Percentiles rank a stretch among this genome's conserved stretches.
phyloP scores from a whole-genome alignment of 1,140 invertebrate genomes.

The Cepaea nemoralis region DNA sequence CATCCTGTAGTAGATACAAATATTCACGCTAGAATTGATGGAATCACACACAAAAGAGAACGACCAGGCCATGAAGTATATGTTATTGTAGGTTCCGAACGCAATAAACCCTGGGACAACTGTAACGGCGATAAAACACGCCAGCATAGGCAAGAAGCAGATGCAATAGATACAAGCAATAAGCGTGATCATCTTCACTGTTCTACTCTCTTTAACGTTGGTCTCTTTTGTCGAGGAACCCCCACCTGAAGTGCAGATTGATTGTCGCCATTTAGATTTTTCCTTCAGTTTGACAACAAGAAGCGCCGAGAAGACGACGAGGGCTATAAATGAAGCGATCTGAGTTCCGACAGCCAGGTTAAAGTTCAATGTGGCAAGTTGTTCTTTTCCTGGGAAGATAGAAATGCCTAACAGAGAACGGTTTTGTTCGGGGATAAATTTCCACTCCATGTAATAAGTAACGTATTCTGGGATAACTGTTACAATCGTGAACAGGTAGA shows the following conservation, averaged over 20 bases:
- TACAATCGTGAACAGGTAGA: neutral
- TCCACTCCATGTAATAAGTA: neutral
- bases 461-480: neutral
- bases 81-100: neutral
- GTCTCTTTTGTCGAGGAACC: neutral
- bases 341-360: neutral
- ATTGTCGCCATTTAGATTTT: slow-evolving; percentile 4
- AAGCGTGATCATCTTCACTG: too few species aligned
- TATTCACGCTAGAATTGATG: neutral
- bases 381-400: neutral
- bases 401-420: neutral
- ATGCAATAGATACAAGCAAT: neutral
- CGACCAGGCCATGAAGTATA: neutral
- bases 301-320: neutral
- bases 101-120: neutral
- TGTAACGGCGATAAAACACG: neutral
- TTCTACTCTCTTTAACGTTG: neutral
- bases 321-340: neutral
- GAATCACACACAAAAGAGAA: neutral
- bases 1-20: neutral
- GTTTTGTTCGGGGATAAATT: neutral
- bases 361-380: neutral
- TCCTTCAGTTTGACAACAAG: neutral
- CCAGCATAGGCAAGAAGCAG: neutral
- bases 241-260: neutral